Conservation (phyloP, 1,140 invertebrate genomes). For the Drosophila sulfurigaster region DNA sequence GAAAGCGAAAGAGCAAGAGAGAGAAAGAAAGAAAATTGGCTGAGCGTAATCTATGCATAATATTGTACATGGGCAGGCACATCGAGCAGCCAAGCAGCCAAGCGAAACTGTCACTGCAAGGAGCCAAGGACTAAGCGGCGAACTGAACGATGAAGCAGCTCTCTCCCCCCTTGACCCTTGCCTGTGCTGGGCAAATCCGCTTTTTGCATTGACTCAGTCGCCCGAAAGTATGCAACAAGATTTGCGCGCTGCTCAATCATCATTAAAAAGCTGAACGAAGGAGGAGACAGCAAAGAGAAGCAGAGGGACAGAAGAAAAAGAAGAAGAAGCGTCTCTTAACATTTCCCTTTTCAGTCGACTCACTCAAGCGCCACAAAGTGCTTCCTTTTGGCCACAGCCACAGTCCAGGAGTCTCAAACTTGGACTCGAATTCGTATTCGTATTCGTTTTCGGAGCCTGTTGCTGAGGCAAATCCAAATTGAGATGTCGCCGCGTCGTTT, state of each 20-base stretch:
- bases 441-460: conserved; percentile 23
- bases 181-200: conserved; percentile 25
- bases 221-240: conserved; percentile 69
- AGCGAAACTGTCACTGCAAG: conserved; percentile 64
- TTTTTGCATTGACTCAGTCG: conserved; percentile 49
- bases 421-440: not conserved
- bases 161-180: not conserved
- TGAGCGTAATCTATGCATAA: conserved; percentile 47
- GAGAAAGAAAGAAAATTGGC: conserved; percentile 2
- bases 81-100: conserved; percentile 52
- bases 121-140: conserved; percentile 9
- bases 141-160: not conserved
- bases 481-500: conserved; percentile 67
- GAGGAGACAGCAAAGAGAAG: not conserved
- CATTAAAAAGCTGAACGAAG: conserved; percentile 56
- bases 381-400: conserved; percentile 58
- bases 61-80: conserved; percentile 30
- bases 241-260: conserved; percentile 72
- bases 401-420: not conserved
- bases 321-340: conserved; percentile 39
- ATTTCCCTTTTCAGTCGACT: conserved; percentile 64
- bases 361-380: conserved; percentile 77
- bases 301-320: not conserved
- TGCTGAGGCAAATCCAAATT: conserved; percentile 51
- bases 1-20: not conserved